Evolutionary conservation across 2,113 vertebrate species (phyloP), one percentile per base, ranked within the genome.

Genomic region (Cinclus cinclus): DNA sequence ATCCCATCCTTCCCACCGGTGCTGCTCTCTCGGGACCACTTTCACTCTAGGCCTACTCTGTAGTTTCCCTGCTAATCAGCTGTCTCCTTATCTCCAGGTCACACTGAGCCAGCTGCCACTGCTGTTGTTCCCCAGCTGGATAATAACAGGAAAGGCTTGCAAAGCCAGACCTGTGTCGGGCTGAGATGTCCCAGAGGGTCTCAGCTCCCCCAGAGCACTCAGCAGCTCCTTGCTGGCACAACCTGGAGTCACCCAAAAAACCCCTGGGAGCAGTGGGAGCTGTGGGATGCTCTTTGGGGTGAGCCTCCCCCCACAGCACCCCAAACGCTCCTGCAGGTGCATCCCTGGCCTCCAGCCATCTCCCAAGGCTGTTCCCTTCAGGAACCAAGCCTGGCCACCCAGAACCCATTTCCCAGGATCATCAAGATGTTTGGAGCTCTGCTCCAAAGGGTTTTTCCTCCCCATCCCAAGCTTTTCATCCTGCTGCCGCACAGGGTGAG

Each of bases 121-220:
- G 15, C 88, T 75, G 78, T 91, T 90, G 91, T 94, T 96, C 52
- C 94, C 75, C 28, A 22, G 65, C 85, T 94, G 94, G 73, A 71
- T 60, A 89, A 95, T 37, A 60, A 52, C 94, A 95, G 91, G 95
- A 95, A 96, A 92, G 56, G 90, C 42, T 88, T 4, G 25, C 55
- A 52, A 64, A 95, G 5, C 3, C 5, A 64, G 83, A 20, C 41
- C 81, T 11, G 30, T 0, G 55, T 27, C 1, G 2, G 31, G 33
- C 74, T 74, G 3, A 9, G 59, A 18, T 15, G 73, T 60, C 30
- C 87, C 84, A 39, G 56, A 67, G 52, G n/a, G 49, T 58, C 63
- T 42, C 53, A 5, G 68, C 8, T 56, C 13, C 13, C 15, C 44
- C 10, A 2, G 27, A 2, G 42, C 13, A 0, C 2, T 2, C 12